phyloP scores from a whole-genome alignment of 2,113 vertebrate genomes.

The Pygoscelis antarcticus region DNA sequence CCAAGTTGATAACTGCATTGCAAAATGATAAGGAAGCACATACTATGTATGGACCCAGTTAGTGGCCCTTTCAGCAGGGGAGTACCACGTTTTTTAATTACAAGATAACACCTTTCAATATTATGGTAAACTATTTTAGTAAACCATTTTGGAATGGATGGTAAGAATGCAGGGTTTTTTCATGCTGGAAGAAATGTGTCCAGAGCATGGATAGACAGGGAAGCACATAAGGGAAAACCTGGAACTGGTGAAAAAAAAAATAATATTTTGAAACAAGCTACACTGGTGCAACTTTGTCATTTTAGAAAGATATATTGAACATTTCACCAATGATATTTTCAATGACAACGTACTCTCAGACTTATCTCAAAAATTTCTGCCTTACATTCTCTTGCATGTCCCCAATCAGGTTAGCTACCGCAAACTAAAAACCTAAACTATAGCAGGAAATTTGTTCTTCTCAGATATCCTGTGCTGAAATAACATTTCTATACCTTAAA shows the following conservation, averaged over 20 bases:
- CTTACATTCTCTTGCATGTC: not conserved
- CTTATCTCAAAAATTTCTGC: not conserved
- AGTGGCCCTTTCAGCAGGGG: not conserved
- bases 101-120: not conserved
- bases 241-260: not conserved
- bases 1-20: not conserved
- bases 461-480: not conserved
- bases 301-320: not conserved
- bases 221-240: not conserved
- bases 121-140: not conserved
- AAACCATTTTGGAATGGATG: not conserved
- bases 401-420: not conserved
- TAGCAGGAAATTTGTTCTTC: not conserved
- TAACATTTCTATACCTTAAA: not conserved
- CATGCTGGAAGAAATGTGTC: not conserved
- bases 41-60: rapidly evolving
- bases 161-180: not conserved
- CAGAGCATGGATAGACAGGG: not conserved
- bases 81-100: not conserved
- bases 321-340: not conserved
- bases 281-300: not conserved
- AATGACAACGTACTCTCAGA: not conserved
- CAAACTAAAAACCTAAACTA: not conserved
- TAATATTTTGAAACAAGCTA: not conserved
- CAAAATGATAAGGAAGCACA: not conserved